Base-by-base conservation (phyloP, 2,797 vertebrate genomes). In the Bufotes viridis region DNA sequence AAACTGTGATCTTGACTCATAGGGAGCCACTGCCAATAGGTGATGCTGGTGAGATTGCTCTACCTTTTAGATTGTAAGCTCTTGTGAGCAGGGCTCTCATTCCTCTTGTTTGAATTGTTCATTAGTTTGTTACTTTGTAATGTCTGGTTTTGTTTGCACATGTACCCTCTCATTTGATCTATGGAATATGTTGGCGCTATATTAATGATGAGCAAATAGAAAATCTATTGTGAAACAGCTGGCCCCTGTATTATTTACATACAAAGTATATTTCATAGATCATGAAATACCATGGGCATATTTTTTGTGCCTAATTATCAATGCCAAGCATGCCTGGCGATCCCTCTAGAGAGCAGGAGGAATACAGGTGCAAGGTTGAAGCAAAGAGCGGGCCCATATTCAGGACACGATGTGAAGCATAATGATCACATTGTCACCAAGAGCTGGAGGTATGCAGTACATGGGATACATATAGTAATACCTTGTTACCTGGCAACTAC, bases 401-500 rank as follows among this genome's bases (percentile, higher is more conserved):
- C 24, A 69, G 29, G 17, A 20, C 29, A 74, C 11, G 42, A 49
- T 51, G 18, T 20, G 72, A 51, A 75, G n/a, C 42, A 51, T 51
- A 51, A 75, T 51, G 72, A 75, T 75, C 8, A 4, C 12, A 75
- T 75, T 75, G 72, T 75, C 72, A 51, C 8, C 22, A 51, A 51
- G 42, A 75, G 72, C 72, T 75, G 42, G 42, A n/a, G 72, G 17
- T 49, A 75, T 49, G 42, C 67, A 75, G 51, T 75, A 49, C 34
- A 75, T n/a, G 34, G 42, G 42, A 51, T 75, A 51, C 72, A 75
- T 75, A 75, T 51, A 75, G 72, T 51, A 49, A 51, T 51, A 7
- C 72, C 72, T 75, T 49, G 72, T 75, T 75, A 75, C 72, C 72
- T 75, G 72, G 72, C 72, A 75, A 75, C 72, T 51, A 49, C 72